Evolutionary conservation across 2,888 invertebrate genomes (phyloP), one percentile per base, ranked within the genome.

Genomic region (Prosopocoilus inquinatus): DNA sequence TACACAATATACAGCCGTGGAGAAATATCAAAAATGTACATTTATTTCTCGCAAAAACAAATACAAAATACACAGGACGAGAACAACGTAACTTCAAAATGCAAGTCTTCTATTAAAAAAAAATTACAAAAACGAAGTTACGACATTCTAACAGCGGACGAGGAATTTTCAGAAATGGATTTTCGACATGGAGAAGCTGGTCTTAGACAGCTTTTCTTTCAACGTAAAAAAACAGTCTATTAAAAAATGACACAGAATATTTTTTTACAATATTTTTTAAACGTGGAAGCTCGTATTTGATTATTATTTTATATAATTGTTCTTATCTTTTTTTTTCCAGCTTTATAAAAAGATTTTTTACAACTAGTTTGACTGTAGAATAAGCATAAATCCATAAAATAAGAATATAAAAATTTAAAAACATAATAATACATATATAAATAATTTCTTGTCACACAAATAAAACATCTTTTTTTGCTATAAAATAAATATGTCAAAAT

Each of bases 1-100:
- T 70, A 71, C 71, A 71, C 67, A 68, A 69, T 70, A 69, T 69
- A 70, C 69, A 70, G 67, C 67, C 67, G 61, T 61, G 43, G 69
- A 70, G 70, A 70, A 70, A 71, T 64, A 55, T 69, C 68, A 70
- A 71, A 70, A 72, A 70, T 63, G 56, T 57, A 54, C 58, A 59
- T 53, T 38, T 65, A 66, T 70, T 69, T 71, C 70, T 71, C 70
- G 32, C 48, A 55, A 49, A 53, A 52, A 47, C 28, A 47, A 33
- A 47, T 43, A 48, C 39, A 53, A 53, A 47, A 53, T 43, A 41
- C 47, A 57, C 48, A 51, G 55, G 43, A 41, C 57, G 47, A 53
- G 53, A 60, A 55, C 59, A 53, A 57, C 49, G 52, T 61, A 58
- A 63, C 58, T 57, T 57, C 59, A 54, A 55, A 59, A 63, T 55